Evolutionary conservation across 2,888 invertebrate species (phyloP).

Genomic region (Leptarthrus brevirostris): DNA sequence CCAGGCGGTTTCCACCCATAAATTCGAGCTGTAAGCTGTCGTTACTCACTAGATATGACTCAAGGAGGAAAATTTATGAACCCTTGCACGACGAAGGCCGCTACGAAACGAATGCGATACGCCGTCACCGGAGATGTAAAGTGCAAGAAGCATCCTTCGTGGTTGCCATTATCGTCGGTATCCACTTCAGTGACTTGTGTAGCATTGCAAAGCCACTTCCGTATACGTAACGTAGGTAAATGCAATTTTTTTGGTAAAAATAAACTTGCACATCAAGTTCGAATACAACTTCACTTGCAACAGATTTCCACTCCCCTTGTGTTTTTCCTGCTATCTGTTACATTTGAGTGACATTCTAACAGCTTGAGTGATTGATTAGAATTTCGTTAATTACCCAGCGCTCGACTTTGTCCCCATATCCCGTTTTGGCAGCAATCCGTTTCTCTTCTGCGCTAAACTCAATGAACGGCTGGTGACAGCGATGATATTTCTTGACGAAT

Average conservation of each 20-base stretch:
- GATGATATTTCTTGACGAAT: constrained; percentile 21
- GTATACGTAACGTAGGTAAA: neutral
- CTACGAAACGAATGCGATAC: neutral
- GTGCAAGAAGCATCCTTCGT: constrained; percentile 3
- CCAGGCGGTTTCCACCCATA: constrained; percentile 26
- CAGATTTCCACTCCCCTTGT: neutral
- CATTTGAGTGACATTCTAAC: constrained; percentile 45
- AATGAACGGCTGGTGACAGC: constrained; percentile 21
- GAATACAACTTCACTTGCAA: neutral
- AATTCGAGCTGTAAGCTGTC: constrained; percentile 36
- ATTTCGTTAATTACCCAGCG: constrained; percentile 66
- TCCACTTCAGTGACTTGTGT: constrained; percentile 28
- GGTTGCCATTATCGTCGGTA: constrained; percentile 7
- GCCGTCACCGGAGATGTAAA: constrained; percentile 13
- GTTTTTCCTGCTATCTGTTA: constrained; percentile 20
- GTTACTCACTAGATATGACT: constrained; percentile 32
- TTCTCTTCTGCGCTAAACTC: neutral
- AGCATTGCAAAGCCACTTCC: neutral
- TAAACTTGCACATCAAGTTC: neutral
- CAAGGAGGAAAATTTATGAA: constrained; percentile 42
- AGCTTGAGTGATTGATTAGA: constrained; percentile 66
- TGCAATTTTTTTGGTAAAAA: neutral
- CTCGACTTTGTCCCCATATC: constrained; percentile 5
- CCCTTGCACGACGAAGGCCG: neutral
- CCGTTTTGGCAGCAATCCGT: constrained; percentile 2